Percentiles rank a stretch among this genome's conserved stretches.
Conservation (phyloP, 2,113 vertebrate species). For the Acrocephalus arundinaceus region DNA sequence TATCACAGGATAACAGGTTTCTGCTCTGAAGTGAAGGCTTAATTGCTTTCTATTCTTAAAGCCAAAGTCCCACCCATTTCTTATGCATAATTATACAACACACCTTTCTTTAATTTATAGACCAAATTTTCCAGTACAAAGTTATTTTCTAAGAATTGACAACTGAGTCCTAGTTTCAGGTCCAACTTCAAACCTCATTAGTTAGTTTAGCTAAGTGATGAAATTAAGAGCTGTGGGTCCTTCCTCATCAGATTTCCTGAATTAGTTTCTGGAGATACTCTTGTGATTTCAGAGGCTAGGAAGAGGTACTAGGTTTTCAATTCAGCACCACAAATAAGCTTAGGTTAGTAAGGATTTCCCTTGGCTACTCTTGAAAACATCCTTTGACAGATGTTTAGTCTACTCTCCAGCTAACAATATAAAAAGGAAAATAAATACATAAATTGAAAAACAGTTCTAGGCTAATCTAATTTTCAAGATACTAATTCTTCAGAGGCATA, state of each 20-base stretch:
- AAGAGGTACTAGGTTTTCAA: neutral
- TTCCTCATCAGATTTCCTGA: neutral
- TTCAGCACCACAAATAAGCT: neutral
- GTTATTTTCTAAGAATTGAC: neutral
- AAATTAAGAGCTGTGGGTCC: neutral
- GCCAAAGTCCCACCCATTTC: neutral
- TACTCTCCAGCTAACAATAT: neutral
- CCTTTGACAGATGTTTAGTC: neutral
- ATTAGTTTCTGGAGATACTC: neutral
- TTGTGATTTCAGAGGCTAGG: neutral
- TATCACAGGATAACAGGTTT: neutral
- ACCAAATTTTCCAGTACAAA: neutral
- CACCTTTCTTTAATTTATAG: neutral
- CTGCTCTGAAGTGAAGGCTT: neutral
- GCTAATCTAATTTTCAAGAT: neutral
- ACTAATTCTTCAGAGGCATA: neutral
- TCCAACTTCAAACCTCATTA: neutral
- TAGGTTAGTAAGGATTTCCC: neutral
- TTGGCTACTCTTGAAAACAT: neutral
- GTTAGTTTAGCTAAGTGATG: neutral
- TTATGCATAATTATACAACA: neutral
- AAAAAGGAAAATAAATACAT: neutral
- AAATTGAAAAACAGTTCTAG: neutral
- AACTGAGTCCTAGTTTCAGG: neutral
- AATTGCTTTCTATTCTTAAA: neutral